phyloP scores from a whole-genome alignment of 2,113 vertebrate genomes.

The Anarrhichthys ocellatus region DNA sequence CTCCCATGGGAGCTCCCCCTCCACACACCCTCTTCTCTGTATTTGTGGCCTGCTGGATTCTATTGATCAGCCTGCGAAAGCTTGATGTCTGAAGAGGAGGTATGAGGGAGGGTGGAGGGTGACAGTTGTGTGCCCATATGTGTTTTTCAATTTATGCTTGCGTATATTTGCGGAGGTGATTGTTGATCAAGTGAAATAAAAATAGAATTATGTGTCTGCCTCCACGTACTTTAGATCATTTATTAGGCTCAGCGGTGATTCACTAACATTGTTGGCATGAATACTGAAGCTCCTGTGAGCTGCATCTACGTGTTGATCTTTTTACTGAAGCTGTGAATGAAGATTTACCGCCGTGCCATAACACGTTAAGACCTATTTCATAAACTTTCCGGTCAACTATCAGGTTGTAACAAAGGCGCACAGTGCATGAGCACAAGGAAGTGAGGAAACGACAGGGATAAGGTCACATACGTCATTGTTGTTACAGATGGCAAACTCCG shows the following conservation, averaged over 20 bases:
- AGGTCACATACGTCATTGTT: slow-evolving; percentile 37
- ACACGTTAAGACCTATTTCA: slow-evolving; percentile 35
- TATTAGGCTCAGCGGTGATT: slow-evolving; percentile 58
- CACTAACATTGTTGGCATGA: slow-evolving; percentile 46
- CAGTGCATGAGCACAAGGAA: slow-evolving; percentile 12
- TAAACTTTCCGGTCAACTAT: slow-evolving; percentile 39
- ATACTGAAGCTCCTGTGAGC: slow-evolving; percentile 23
- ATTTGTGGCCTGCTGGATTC: slow-evolving; percentile 76
- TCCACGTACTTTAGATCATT: slow-evolving; percentile 51
- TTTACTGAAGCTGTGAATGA: slow-evolving; percentile 44
- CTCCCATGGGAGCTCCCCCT: slow-evolving; percentile 53
- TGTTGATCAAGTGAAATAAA: slow-evolving; percentile 34
- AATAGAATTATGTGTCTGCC: slow-evolving; percentile 31
- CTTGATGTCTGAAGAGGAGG: slow-evolving; percentile 68
- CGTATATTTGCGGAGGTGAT: slow-evolving; percentile 27
- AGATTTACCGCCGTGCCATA: slow-evolving; percentile 36
- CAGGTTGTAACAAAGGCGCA: slow-evolving; percentile 15
- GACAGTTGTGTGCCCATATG: slow-evolving; percentile 34
- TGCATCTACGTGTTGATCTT: slow-evolving; percentile 20
- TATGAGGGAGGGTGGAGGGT: slow-evolving; percentile 16
- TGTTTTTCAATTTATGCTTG: slow-evolving; percentile 33
- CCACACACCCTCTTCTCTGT: slow-evolving; percentile 55
- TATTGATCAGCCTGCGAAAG: slow-evolving; percentile 80
- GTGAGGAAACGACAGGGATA: slow-evolving; percentile 19
- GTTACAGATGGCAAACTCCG: slow-evolving; percentile 13